Percentiles rank a stretch among this genome's conserved stretches.
Evolutionary conservation across 2,797 vertebrate species (phyloP).

Genomic region (Helostoma temminkii): DNA sequence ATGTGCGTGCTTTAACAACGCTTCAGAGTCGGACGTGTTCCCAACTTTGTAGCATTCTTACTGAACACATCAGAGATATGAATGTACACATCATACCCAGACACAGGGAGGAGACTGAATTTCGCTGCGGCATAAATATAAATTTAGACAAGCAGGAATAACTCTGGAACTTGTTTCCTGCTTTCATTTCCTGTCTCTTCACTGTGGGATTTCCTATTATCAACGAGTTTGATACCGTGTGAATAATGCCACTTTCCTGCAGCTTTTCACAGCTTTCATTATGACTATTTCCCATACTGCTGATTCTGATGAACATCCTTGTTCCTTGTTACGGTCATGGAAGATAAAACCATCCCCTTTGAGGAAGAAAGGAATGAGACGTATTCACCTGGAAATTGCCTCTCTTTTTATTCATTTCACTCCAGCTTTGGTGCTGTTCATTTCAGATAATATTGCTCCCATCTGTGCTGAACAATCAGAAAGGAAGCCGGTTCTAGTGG

Average conservation of each 20-base stretch:
- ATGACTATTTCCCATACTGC: slow-evolving; percentile 60
- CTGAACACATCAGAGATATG: slow-evolving; percentile 27
- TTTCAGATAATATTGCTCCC: slow-evolving; percentile 71
- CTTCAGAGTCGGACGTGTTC: slow-evolving; percentile 21
- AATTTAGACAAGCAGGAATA: slow-evolving; percentile 63
- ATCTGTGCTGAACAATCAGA: slow-evolving; percentile 78
- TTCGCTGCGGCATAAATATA: slow-evolving; percentile 51
- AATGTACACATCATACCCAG: background rate
- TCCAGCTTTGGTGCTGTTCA: slow-evolving; percentile 61
- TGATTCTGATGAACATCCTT: slow-evolving; percentile 61
- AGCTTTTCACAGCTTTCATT: slow-evolving; percentile 54
- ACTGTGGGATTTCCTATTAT: slow-evolving; percentile 63
- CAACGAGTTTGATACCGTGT: slow-evolving; percentile 59
- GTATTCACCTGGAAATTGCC: slow-evolving; percentile 63
- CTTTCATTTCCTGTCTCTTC: slow-evolving; percentile 72
- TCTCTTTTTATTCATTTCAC: slow-evolving; percentile 59
- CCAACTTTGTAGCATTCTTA: slow-evolving; percentile 5
- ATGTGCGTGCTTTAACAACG: slow-evolving; percentile 21
- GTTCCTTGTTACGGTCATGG: slow-evolving; percentile 27
- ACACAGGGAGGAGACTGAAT: slow-evolving; percentile 45
- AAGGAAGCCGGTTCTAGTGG: slow-evolving; percentile 52
- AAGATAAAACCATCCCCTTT: slow-evolving; percentile 47
- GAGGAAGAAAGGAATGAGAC: slow-evolving; percentile 54
- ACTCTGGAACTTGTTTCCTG: slow-evolving; percentile 68
- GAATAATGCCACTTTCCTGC: slow-evolving; percentile 66